Evolutionary conservation across 2,888 invertebrate species (phyloP).

Genomic region (Uloborus plumipes): DNA sequence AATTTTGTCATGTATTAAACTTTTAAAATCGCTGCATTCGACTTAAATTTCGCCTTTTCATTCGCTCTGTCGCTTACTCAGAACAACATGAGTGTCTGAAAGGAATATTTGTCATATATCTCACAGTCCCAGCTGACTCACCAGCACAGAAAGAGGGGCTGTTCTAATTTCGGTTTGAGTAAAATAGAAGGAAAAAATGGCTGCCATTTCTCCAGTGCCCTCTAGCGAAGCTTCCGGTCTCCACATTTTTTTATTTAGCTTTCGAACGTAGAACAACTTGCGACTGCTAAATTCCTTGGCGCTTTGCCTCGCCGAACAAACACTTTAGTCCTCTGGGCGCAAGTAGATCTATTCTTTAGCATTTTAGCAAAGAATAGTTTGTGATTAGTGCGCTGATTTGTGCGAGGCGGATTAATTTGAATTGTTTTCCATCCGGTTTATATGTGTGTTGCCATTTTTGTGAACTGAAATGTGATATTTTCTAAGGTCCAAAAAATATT

Average conservation of each 20-base stretch:
- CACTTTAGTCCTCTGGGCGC: conserved; percentile 33
- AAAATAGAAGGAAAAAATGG: conserved; percentile 11
- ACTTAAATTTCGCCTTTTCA: too few relatives aligned
- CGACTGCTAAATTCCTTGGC: conserved; percentile 58
- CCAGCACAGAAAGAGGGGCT: background rate
- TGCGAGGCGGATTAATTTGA: background rate
- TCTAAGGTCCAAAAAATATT: background rate
- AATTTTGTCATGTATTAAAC: too few relatives aligned
- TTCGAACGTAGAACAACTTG: background rate
- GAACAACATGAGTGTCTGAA: too few relatives aligned
- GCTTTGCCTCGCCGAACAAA: conserved; percentile 44
- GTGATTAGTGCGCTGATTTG: conserved; percentile 6
- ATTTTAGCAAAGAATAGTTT: conserved; percentile 17
- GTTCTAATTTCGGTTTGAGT: conserved; percentile 15
- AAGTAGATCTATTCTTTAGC: conserved; percentile 30
- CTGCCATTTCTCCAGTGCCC: conserved; percentile 31
- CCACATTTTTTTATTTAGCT: conserved; percentile 3
- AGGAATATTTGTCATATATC: too few relatives aligned
- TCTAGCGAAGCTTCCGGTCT: conserved; percentile 40
- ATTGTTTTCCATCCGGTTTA: background rate
- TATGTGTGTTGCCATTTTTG: conserved; percentile 27
- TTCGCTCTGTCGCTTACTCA: too few relatives aligned
- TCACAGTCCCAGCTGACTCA: conserved; percentile 41
- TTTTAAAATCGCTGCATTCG: too few relatives aligned
- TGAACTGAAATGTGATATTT: conserved; percentile 51